A percentile compares a stretch with the other conserved stretches of the same genome.
Conservation (phyloP, 2,888 invertebrate species). For the Agrotis exclamationis region DNA sequence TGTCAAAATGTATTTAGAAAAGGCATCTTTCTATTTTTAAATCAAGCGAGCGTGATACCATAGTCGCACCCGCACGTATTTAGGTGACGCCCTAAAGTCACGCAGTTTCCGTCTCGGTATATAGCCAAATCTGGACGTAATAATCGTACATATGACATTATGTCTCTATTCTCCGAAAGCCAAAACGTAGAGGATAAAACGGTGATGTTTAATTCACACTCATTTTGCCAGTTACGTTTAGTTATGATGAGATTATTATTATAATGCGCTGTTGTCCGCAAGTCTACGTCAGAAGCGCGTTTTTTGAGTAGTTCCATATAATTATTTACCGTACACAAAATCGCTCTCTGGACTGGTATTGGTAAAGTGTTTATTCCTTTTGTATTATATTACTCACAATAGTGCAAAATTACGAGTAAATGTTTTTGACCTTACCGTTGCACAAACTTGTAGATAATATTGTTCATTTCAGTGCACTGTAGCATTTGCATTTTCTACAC, state of each 20-base stretch:
- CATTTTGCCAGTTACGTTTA: background rate
- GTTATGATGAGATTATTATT: too few species aligned
- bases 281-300: too few species aligned
- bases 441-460: background rate
- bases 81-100: too few species aligned
- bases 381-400: background rate
- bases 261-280: too few species aligned
- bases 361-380: too few species aligned
- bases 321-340: background rate
- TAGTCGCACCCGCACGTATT: too few species aligned
- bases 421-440: conserved; percentile 4
- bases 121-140: background rate
- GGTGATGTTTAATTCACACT: background rate
- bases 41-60: too few species aligned
- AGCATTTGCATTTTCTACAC: conserved; percentile 2
- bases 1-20: too few species aligned
- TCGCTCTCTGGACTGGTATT: background rate
- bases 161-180: background rate
- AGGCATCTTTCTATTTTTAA: too few species aligned
- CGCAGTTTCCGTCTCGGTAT: background rate
- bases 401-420: background rate
- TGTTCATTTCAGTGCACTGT: background rate
- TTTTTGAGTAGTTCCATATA: too few species aligned
- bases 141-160: background rate
- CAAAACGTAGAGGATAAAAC: background rate